A percentile compares a stretch with the other conserved stretches of the same genome.
These are phyloP conservation scores for Cebidichthys violaceus DNA, from an alignment of 2,113 vertebrate genomes.

Conservation along the genomic window DNA sequence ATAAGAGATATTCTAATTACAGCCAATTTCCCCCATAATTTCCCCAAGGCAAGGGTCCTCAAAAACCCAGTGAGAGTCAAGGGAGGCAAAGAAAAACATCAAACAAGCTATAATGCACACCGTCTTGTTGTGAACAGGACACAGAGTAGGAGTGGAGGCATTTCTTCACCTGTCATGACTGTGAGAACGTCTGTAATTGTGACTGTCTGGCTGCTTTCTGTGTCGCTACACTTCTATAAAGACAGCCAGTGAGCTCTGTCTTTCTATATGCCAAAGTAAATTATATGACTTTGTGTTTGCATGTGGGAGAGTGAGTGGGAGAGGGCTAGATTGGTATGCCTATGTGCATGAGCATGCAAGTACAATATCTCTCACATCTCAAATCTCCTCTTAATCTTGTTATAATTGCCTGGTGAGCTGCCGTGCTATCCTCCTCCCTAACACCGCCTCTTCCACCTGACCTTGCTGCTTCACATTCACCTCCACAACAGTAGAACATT, in stretches of 20 bases:
- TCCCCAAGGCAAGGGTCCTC: background rate
- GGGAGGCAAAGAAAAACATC: slow-evolving; percentile 1
- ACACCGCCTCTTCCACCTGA: slow-evolving; percentile 57
- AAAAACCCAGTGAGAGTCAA: slow-evolving; percentile 1
- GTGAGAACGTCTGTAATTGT: slow-evolving; percentile 27
- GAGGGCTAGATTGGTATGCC: slow-evolving; percentile 46
- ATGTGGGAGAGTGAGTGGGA: slow-evolving; percentile 50
- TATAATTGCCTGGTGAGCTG: slow-evolving; percentile 78
- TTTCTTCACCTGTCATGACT: slow-evolving; percentile 24
- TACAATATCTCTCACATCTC: slow-evolving; percentile 60
- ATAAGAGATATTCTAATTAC: slow-evolving; percentile 28
- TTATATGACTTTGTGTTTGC: slow-evolving; percentile 52
- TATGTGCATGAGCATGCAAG: slow-evolving; percentile 51
- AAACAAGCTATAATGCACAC: slow-evolving; percentile 10
- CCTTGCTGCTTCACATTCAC: slow-evolving; percentile 58
- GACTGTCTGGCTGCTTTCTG: slow-evolving; percentile 22
- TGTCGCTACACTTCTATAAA: slow-evolving; percentile 21
- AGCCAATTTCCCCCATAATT: slow-evolving; percentile 4
- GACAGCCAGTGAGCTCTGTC: slow-evolving; percentile 21
- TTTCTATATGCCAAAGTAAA: slow-evolving; percentile 58
- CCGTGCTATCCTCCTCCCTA: slow-evolving; percentile 46
- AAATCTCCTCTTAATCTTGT: slow-evolving; percentile 74
- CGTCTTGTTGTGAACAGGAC: slow-evolving; percentile 17
- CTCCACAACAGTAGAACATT: slow-evolving; percentile 53
- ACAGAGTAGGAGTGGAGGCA: slow-evolving; percentile 11